Evolutionary conservation across 2,113 vertebrate species (phyloP).

Genomic region (Apus apus): DNA sequence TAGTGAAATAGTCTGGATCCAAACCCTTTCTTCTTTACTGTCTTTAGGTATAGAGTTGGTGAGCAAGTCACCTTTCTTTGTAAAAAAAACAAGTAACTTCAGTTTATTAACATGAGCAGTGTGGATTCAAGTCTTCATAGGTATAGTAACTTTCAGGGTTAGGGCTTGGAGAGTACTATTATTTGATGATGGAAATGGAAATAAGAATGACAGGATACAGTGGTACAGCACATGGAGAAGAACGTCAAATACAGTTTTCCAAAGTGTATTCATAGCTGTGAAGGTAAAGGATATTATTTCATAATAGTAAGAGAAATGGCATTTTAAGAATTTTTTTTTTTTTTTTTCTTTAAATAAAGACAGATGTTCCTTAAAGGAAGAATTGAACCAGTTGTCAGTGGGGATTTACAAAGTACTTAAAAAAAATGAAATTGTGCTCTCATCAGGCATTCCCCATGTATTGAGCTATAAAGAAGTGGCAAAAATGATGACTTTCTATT

Average conservation of each 20-base stretch:
- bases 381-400: slow-evolving; percentile 7
- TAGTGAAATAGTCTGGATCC: background rate
- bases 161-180: background rate
- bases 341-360: background rate
- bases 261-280: background rate
- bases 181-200: background rate
- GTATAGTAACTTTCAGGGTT: background rate
- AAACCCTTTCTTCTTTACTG: background rate
- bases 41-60: background rate
- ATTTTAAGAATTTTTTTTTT: background rate
- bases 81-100: background rate
- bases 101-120: fast-evolving
- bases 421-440: slow-evolving; percentile 2
- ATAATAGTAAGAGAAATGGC: background rate
- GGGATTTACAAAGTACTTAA: slow-evolving; percentile 37
- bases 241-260: background rate
- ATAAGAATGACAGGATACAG: background rate
- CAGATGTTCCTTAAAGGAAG: background rate
- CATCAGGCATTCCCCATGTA: slow-evolving; percentile 10
- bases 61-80: background rate
- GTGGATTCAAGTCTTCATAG: background rate
- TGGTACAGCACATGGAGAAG: background rate
- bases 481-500: slow-evolving; percentile 41
- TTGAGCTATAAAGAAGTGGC: slow-evolving; percentile 48
- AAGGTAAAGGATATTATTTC: background rate